phyloP scores from a whole-genome alignment of 2,113 vertebrate species.

The human (Homo sapiens) region DNA sequence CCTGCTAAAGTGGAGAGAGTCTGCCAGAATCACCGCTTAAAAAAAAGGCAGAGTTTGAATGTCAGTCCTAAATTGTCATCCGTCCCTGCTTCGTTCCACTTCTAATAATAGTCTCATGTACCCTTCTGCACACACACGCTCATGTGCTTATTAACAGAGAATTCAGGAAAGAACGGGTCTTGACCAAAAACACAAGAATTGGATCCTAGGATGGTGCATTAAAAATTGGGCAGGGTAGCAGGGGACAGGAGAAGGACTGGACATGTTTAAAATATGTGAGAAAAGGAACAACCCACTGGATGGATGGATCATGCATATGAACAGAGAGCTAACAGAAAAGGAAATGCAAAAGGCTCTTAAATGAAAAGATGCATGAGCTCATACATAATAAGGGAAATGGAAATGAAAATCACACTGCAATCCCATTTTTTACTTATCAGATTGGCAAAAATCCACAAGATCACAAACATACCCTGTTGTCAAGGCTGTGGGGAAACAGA shows the following conservation, averaged over 20 bases:
- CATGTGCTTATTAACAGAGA: background rate
- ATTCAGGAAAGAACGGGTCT: background rate
- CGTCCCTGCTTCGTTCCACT: background rate
- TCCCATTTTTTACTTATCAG: constrained; percentile 60
- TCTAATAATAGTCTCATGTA: constrained; percentile 21
- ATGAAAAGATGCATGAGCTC: constrained; percentile 49
- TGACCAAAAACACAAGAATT: background rate
- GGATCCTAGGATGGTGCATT: background rate
- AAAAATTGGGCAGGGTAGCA: constrained; percentile 1
- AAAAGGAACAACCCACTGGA: background rate
- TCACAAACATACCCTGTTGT: constrained; percentile 22
- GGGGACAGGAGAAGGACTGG: rapidly evolving
- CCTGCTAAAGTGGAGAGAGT: background rate
- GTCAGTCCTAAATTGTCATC: constrained; percentile 53
- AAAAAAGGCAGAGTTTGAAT: constrained; percentile 50
- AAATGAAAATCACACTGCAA: constrained; percentile 54
- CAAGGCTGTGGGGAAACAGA: constrained; percentile 41
- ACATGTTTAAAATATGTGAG: constrained; percentile 39
- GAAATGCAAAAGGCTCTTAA: background rate
- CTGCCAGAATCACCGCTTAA: constrained; percentile 45
- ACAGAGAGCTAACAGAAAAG: constrained; percentile 10
- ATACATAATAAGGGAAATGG: constrained; percentile 57
- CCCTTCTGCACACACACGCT: background rate
- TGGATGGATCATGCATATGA: background rate
- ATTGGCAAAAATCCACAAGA: constrained; percentile 65